These are phyloP conservation scores for Petrocephalus schoutedeni DNA, from an alignment of 2,797 vertebrate species.

Conservation along the genomic window DNA sequence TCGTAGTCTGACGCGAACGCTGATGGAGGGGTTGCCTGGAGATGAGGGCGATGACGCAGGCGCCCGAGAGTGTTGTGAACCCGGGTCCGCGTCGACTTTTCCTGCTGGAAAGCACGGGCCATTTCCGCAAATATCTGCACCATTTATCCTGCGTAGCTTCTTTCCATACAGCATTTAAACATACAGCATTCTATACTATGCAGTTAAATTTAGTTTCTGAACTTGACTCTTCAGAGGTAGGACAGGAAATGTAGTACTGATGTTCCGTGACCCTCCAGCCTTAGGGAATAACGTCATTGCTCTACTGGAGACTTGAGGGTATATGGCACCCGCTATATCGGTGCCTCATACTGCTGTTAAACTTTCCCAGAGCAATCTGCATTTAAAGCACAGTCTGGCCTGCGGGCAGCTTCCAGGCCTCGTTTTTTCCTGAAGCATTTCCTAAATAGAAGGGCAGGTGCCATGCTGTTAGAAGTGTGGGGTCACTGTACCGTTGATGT, in stretches of 20 bases:
- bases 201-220: neutral
- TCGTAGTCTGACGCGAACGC: constrained; percentile 76
- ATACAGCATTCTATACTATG: neutral
- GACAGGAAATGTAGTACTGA: neutral
- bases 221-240: neutral
- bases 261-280: neutral
- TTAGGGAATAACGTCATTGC: neutral
- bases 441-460: neutral
- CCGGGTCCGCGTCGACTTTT: neutral
- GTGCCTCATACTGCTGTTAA: neutral
- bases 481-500: neutral
- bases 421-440: neutral
- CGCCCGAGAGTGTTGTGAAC: constrained; percentile 43
- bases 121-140: neutral
- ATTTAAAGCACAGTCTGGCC: neutral
- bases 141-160: neutral
- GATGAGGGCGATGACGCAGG: constrained; percentile 80
- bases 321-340: neutral
- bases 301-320: neutral
- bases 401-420: neutral
- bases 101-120: neutral
- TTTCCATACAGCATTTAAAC: neutral
- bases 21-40: constrained; percentile 78
- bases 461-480: neutral
- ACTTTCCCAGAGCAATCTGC: neutral